Conservation (phyloP, 2,888 invertebrate species). For the Papilio gigon region DNA sequence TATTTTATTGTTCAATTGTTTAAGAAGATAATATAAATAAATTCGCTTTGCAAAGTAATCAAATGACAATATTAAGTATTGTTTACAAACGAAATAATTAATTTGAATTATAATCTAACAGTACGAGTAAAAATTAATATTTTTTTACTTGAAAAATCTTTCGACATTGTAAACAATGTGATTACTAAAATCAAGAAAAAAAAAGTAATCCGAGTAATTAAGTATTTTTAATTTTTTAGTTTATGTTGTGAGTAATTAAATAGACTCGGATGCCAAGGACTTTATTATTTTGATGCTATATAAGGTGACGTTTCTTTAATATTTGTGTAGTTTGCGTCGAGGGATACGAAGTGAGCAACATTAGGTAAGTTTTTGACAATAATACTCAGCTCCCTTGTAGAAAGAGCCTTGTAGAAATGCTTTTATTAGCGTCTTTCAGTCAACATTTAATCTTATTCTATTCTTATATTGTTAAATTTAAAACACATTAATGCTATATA, state of each 20-base stretch:
- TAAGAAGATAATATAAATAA: too few species aligned
- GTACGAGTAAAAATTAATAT: too few species aligned
- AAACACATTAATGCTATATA: too few species aligned
- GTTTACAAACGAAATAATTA: too few species aligned
- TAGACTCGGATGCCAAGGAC: neutral
- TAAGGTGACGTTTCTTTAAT: neutral
- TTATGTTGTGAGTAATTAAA: neutral
- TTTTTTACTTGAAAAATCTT: too few species aligned
- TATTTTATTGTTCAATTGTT: neutral
- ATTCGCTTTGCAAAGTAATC: neutral
- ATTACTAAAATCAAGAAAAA: neutral
- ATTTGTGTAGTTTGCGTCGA: neutral
- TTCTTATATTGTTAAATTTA: too few species aligned
- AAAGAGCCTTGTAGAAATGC: too few species aligned
- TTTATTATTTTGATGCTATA: constrained; percentile 2
- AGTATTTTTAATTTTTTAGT: neutral
- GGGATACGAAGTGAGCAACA: neutral
- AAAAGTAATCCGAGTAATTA: neutral
- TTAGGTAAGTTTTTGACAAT: neutral
- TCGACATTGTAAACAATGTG: neutral
- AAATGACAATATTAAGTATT: too few species aligned
- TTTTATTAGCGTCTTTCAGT: too few species aligned
- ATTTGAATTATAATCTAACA: too few species aligned
- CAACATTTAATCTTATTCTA: too few species aligned
- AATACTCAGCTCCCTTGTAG: too few species aligned